Evolutionary conservation across 2,797 vertebrate species (phyloP), one percentile per base, ranked within the genome.

Genomic region (Darevskia nairensis): DNA sequence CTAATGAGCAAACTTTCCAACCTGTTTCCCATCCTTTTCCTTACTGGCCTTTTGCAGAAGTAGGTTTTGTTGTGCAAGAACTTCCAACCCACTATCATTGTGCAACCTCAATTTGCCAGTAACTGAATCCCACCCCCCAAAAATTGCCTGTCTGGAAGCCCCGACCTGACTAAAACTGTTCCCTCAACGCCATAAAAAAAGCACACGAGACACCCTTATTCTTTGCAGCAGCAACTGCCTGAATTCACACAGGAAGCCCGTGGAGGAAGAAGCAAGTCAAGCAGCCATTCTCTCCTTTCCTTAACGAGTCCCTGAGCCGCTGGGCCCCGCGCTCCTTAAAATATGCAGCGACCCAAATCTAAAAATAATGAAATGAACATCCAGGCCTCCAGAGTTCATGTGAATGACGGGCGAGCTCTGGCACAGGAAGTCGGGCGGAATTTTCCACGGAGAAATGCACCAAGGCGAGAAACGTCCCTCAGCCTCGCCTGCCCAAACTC

Each of bases 381-480:
- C 35, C 17, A 29, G 59, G 61, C 69, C 59, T 75, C 71, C 25
- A 15, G 86, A 80, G 69, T 80, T 32, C 21, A 50, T 66, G 29
- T 21, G 55, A 44, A 64, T 13, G 77, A 80, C 3, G 13, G 69
- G 10, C 21, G 4, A 55, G 21, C n/a, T 86, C 32, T 21, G 44
- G 86, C 32, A 87, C 72, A 66, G 71, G 55, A 27, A 27, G 15
- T 68, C 87, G 84, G 83, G 86, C 93, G 71, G 83, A 77, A 90
- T 94, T 94, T 96, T 93, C 86, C 68, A 6, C 27, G 2, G 76
- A 71, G 41, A 19, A 50, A 79, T 19, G 19, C 13, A 17, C 50
- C 50, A 15, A 55, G 50, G 50, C 50, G 50, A 64, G 35, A 66
- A 66, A n/a, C 89, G 82, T 69, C 78, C 32, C 11, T 19, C 44